phyloP scores from a whole-genome alignment of 2,113 vertebrate genomes.

The Oryctolagus cuniculus region DNA sequence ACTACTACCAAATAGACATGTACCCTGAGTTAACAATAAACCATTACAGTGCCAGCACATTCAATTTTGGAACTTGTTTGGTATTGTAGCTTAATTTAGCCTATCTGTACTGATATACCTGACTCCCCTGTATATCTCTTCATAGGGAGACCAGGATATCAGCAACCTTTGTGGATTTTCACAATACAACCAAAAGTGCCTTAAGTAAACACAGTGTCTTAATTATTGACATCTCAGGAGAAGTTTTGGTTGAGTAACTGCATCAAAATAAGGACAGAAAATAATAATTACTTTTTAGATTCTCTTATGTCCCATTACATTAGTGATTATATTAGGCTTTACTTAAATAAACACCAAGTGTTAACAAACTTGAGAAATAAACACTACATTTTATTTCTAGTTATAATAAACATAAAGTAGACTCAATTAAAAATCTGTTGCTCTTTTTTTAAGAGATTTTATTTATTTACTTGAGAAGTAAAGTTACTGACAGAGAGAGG shows the following conservation, averaged over 20 bases:
- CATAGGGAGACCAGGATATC: not conserved
- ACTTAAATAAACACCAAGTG: not conserved
- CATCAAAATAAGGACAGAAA: no score
- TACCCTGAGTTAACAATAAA: not conserved
- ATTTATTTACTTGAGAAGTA: no score
- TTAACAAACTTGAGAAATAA: slow-evolving; percentile 21
- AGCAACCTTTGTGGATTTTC: not conserved
- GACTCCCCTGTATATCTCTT: not conserved
- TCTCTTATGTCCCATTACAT: not conserved
- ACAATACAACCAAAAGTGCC: not conserved
- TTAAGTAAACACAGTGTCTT: slow-evolving; percentile 3
- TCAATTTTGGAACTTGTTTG: not conserved
- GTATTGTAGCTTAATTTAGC: not conserved
- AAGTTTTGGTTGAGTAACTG: not conserved
- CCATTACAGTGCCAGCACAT: not conserved
- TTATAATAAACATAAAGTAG: not conserved
- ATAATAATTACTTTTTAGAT: not conserved
- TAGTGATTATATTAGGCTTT: not conserved
- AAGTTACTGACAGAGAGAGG: no score
- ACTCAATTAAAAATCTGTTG: not conserved
- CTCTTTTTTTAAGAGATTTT: no score
- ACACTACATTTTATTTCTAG: not conserved
- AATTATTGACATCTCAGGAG: not conserved
- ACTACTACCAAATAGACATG: not conserved
- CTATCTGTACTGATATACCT: not conserved